Evolutionary conservation across 2,888 invertebrate genomes (phyloP).

Genomic region (Iselma pallidipennis): DNA sequence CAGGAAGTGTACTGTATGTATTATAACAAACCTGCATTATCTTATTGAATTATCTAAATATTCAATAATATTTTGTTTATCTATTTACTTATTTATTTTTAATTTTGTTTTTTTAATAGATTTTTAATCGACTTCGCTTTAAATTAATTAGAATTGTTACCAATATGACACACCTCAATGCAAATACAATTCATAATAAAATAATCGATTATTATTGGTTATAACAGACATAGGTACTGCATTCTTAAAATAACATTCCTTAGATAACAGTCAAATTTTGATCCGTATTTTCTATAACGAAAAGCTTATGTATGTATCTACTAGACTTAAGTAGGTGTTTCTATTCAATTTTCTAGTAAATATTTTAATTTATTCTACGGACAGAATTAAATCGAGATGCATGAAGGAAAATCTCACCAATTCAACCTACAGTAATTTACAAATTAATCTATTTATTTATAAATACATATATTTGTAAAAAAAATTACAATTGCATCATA

Average conservation of each 20-base stretch:
- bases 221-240: no score
- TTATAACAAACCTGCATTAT: constrained; percentile 9
- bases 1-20: constrained; percentile 16
- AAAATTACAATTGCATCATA: no score
- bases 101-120: neutral
- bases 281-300: no score
- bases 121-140: no score
- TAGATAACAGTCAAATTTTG: no score
- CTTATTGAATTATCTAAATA: neutral
- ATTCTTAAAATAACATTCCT: no score
- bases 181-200: constrained; percentile 20
- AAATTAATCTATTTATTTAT: neutral
- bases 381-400: neutral
- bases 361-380: neutral
- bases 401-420: neutral
- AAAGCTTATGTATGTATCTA: no score
- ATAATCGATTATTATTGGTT: constrained; percentile 19
- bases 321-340: neutral
- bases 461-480: no score
- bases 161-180: constrained; percentile 18
- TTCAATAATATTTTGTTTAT: neutral
- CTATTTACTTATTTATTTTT: neutral
- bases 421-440: neutral
- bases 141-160: constrained; percentile 18
- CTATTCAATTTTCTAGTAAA: neutral